These are phyloP conservation scores for Danaus chrysippus DNA, from an alignment of 2,888 invertebrate species.

Conservation along the genomic window DNA sequence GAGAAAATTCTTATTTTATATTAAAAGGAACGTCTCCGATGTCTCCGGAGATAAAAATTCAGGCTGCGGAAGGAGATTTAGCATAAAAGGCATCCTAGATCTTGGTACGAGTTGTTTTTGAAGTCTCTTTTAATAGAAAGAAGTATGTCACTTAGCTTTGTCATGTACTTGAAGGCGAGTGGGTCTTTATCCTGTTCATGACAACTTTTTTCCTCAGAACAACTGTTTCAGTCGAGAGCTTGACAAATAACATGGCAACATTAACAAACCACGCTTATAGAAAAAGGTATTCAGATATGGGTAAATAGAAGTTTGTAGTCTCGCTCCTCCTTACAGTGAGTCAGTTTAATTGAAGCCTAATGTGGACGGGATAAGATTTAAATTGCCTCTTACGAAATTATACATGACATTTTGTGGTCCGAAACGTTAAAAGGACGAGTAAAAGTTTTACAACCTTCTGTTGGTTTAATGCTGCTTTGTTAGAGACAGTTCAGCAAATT, in stretches of 20 bases:
- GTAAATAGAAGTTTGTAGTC: conserved; percentile 21
- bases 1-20: background rate
- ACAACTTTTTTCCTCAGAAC: conserved; percentile 22
- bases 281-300: conserved; percentile 26
- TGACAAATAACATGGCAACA: conserved; percentile 29
- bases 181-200: conserved; percentile 14
- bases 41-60: background rate
- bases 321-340: background rate
- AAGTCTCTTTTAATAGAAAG: conserved; percentile 7
- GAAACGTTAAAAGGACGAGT: conserved; percentile 36
- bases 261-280: conserved; percentile 16
- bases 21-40: background rate
- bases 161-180: conserved; percentile 10
- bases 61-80: conserved; percentile 2
- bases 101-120: conserved; percentile 2
- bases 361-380: background rate
- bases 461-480: conserved; percentile 49
- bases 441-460: conserved; percentile 59
- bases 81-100: conserved; percentile 4
- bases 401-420: conserved; percentile 23
- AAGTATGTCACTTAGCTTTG: conserved; percentile 17
- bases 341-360: conserved; percentile 6
- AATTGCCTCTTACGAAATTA: background rate
- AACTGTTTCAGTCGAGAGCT: conserved; percentile 27
- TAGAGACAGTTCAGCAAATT: conserved; percentile 39